Percentiles rank a stretch among this genome's conserved stretches.
Evolutionary conservation across 2,113 vertebrate species (phyloP).

Genomic region (Struthidea cinerea): DNA sequence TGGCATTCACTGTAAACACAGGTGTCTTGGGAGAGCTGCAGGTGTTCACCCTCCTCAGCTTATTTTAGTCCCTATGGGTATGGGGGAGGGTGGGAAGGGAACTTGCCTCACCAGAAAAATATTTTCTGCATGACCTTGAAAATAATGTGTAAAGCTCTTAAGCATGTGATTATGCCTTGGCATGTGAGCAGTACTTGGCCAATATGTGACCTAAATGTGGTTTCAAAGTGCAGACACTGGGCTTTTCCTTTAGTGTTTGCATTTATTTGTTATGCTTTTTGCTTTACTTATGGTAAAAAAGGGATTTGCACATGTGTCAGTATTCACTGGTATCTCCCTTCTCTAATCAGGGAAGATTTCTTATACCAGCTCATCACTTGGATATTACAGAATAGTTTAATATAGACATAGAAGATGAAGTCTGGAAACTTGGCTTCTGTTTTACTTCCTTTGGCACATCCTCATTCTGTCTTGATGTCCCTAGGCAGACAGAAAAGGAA

Average conservation of each 20-base stretch:
- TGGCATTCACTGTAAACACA: slow-evolving; percentile 59
- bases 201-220: slow-evolving; percentile 31
- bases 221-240: slow-evolving; percentile 3
- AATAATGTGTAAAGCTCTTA: slow-evolving; percentile 48
- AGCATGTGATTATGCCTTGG: slow-evolving; percentile 54
- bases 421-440: neutral
- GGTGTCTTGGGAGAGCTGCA: slow-evolving; percentile 66
- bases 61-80: slow-evolving; percentile 53
- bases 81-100: neutral
- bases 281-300: neutral
- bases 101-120: slow-evolving; percentile 55
- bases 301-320: neutral
- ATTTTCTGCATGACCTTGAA: slow-evolving; percentile 66
- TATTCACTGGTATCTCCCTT: neutral
- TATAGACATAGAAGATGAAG: neutral
- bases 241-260: neutral
- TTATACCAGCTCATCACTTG: neutral
- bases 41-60: slow-evolving; percentile 64
- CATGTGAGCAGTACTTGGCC: slow-evolving; percentile 20
- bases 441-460: neutral
- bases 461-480: neutral
- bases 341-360: neutral
- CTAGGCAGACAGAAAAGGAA: neutral
- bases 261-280: neutral
- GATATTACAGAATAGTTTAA: neutral